Base-by-base conservation (phyloP, 23 tunicate genomes). In the Trididemnum miniatum region DNA sequence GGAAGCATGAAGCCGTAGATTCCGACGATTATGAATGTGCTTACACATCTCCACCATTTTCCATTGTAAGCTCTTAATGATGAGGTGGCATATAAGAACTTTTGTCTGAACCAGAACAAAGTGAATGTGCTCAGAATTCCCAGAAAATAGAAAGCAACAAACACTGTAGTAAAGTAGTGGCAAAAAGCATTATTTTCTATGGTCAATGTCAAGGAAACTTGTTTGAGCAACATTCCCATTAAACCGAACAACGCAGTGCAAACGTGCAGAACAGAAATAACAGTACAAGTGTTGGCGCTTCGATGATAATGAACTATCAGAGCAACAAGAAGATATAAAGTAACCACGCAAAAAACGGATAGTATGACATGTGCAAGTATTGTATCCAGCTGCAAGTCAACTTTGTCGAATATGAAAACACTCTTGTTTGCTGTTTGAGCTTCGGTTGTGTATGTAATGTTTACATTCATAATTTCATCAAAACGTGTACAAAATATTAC, bases 51-150 rank as follows among this genome's bases (percentile, higher is more conserved):
- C 69, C 69, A 62, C 7, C 27, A 15, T 62, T 62, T 62, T 18
- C 69, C 69, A 62, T 62, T 15, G 27, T 62, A 62, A 18, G 69
- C 7, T 23, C 27, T 62, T 23, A 62, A 62, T 62, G 23, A 23
- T 15, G 69, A 27, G 23, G 20, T 27, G 4, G 69, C 20, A 23
- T 62, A 62, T 23, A 62, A 23, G 27, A 23, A 62, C 27, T 62
- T 62, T 62, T 62, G 69, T 62, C 69, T 62, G 23, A 62, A 23
- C 69, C 69, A 62, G 23, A 62, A 15, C 27, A 62, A 23, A 23
- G 69, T 62, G 23, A 62, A 62, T 15, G 27, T 62, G 69, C 69
- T 62, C 20, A 62, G 69, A 62, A 15, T 62, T 15, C 69, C 69
- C 4, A 62, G 4, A 23, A 62, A 62, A 23, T 62, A 62, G 23